Evolutionary conservation across 2,113 vertebrate genomes (phyloP), one percentile per base, ranked within the genome.

Genomic region (Procavia capensis): DNA sequence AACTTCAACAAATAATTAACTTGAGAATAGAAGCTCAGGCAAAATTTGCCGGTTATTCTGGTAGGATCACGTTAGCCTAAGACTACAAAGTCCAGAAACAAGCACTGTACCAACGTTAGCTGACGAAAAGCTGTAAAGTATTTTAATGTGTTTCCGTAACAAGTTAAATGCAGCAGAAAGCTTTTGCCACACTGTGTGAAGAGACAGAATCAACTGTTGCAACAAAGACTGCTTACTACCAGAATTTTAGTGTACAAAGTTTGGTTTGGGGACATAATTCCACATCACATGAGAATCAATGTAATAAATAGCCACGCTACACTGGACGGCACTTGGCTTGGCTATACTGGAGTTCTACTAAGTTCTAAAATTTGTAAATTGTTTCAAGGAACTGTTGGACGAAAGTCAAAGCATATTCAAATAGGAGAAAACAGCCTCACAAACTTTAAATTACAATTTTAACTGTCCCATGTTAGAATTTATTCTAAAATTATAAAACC

Each of bases 31-130:
- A 81, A 96, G 94, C 43, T 80, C 43, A 84, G 2, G 6, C 63
- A 95, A 75, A 88, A 84, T 59, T 90, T 76, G 83, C n/a, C 27
- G 74, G 36, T 88, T 85, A 91, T 82, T 94, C 68, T 96, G 61
- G 34, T 43, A 10, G 76, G 27, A 66, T 82, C 64, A 90, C 50
- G 59, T 88, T 54, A 83, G 50, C 34, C 27, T 39, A 6, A 59
- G 6, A 64, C 47, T 57, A n/a, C 11, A 7, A 79, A 41, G 82
- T 39, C 36, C 50, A n/a, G n/a, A 54, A 79, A 94, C 45, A 93
- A 90, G 64, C n/a, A 47, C 25, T 72, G 39, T 78, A 54, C 75
- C 75, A 57, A 70, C 1, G 2, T 86, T 83, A 90, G 84, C 90
- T 95, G 70, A 93, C 39, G n/a, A 70, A 94, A 91, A 75, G n/a